phyloP scores from a whole-genome alignment of 2,113 vertebrate genomes.

The Seriola rivoliana region DNA sequence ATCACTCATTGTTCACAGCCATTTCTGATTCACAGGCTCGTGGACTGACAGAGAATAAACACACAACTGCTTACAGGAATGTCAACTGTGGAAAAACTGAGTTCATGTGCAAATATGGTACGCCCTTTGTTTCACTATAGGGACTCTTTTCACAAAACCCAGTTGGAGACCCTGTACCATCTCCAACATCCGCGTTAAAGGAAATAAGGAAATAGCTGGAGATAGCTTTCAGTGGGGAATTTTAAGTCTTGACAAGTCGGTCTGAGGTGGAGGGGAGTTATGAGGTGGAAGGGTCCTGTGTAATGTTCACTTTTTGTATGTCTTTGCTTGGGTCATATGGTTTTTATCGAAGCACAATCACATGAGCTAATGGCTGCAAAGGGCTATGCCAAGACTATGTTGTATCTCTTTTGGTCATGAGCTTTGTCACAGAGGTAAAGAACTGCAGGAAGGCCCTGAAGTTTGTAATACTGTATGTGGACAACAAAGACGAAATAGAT shows the following conservation, averaged over 20 bases:
- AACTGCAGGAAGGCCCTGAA: conserved; percentile 1
- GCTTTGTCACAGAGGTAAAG: conserved; percentile 42
- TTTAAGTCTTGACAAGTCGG: conserved; percentile 60
- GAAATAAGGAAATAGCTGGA: conserved; percentile 62
- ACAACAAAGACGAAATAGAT: conserved; percentile 18
- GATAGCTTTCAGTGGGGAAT: conserved; percentile 56
- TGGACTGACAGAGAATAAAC: conserved; percentile 57
- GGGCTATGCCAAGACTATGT: conserved; percentile 61
- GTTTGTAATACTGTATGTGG: not conserved
- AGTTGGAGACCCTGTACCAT: conserved; percentile 20
- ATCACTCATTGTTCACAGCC: conserved; percentile 9
- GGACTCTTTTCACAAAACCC: conserved; percentile 38
- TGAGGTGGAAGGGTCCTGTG: conserved; percentile 47
- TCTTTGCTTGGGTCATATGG: conserved; percentile 71
- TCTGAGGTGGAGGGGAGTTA: conserved; percentile 50
- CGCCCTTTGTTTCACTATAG: conserved; percentile 31
- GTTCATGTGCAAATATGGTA: conserved; percentile 36
- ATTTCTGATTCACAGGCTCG: conserved; percentile 42
- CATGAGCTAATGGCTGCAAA: conserved; percentile 70
- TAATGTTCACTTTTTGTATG: conserved; percentile 56
- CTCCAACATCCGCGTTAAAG: conserved; percentile 32
- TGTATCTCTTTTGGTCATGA: conserved; percentile 44
- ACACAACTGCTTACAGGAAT: conserved; percentile 62
- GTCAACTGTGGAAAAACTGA: conserved; percentile 70
- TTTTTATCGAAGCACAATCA: conserved; percentile 73